Base-by-base conservation (phyloP, 2,113 vertebrate species). In the Prinia subflava region DNA sequence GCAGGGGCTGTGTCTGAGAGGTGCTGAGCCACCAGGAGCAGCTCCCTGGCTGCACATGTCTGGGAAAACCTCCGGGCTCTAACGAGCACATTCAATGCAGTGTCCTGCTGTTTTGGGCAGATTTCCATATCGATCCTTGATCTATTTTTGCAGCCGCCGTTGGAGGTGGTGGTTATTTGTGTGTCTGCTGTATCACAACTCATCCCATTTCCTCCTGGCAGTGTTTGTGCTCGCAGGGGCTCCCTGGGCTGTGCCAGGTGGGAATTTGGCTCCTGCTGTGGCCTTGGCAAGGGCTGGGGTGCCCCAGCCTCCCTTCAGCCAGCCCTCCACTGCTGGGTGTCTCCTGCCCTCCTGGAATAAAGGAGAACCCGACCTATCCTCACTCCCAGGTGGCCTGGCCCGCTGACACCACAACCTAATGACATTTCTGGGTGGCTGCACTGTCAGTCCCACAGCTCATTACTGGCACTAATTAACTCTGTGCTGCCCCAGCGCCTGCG, bases 91-190 rank as follows among this genome's bases (percentile, higher is more conserved):
- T 89, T 33, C 22, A 53, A 83, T n/a, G 92, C 90, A 11, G 74
- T 22, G 70, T 90, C 95, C 96, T 89, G 84, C 87, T 95, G 90
- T 39, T 90, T 75, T 23, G 90, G 90, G 92, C 94, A 90, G 65
- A 42, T 89, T 83, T 96, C 95, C 95, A 65, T 64, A 91, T 93
- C 7, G 74, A 96, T 93, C 87, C 82, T 57, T 22, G 14, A 56
- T 71, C 92, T 91, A 44, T 87, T 94, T 94, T 80, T 92, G 64
- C 59, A 65, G 80, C 25, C 5, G 0, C 67, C 30, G 56, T 52
- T 52, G 79, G 83, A 53, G 76, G 89, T 80, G 78, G 56, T 67
- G 81, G 64, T 56, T 92, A 44, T 88, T 64, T 80, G 86, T 73
- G 78, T 93, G 85, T 70, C 91, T 95, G 93, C 79, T 68, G 0